phyloP scores from a whole-genome alignment of 2,797 vertebrate species.

The Melopsittacus undulatus region DNA sequence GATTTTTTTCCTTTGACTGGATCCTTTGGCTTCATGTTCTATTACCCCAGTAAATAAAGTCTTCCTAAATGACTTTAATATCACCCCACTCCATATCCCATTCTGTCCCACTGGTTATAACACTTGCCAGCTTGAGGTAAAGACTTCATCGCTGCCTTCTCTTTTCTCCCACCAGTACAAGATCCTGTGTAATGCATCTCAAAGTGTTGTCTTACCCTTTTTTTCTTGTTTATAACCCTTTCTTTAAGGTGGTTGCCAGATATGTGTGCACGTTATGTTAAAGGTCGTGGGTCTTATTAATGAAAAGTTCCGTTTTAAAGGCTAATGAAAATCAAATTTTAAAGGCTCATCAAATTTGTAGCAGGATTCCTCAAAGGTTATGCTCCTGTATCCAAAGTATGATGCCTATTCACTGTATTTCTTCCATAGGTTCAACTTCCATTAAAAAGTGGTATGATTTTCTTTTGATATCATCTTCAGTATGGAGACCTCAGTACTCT shows the following conservation, averaged over 20 bases:
- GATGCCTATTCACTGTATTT: slow-evolving; percentile 11
- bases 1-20: neutral
- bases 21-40: slow-evolving; percentile 13
- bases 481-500: neutral
- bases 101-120: neutral
- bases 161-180: neutral
- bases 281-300: neutral
- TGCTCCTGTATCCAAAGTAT: neutral
- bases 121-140: neutral
- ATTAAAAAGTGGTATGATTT: neutral
- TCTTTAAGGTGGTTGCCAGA: slow-evolving; percentile 33
- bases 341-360: slow-evolving; percentile 2
- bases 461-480: neutral
- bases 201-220: neutral
- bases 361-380: slow-evolving; percentile 17
- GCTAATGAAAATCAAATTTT: slow-evolving; percentile 13
- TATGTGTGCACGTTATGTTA: neutral
- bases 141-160: neutral
- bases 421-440: slow-evolving; percentile 31
- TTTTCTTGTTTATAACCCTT: slow-evolving; percentile 22
- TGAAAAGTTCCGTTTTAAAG: slow-evolving; percentile 30
- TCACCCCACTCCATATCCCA: neutral
- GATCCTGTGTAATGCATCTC: neutral
- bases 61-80: neutral
- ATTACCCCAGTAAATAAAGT: neutral